A percentile compares a stretch with the other conserved stretches of the same genome.
Evolutionary conservation across 2,797 vertebrate species (phyloP).

Genomic region (Sebastes ruberrimus): DNA sequence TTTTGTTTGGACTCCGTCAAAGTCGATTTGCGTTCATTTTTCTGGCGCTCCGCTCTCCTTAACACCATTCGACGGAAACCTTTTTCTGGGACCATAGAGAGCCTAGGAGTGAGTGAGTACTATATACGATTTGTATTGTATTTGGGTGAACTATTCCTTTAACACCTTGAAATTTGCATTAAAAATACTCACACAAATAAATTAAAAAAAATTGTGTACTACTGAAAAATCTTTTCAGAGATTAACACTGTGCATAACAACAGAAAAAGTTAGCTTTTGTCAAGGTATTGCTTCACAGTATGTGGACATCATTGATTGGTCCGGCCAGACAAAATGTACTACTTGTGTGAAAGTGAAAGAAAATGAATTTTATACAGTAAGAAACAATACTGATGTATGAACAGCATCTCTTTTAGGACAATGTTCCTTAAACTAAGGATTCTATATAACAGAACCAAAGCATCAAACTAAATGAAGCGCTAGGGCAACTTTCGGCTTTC

Average conservation of each 20-base stretch:
- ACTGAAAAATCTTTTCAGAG: constrained; percentile 31
- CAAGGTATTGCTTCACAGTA: constrained; percentile 75
- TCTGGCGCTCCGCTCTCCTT: not conserved
- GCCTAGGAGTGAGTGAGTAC: not conserved
- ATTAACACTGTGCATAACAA: constrained; percentile 52
- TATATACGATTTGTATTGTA: not conserved
- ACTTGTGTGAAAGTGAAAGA: constrained; percentile 17
- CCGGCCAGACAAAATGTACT: constrained; percentile 31
- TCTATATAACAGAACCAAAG: constrained; percentile 12
- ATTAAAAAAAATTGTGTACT: constrained; percentile 61
- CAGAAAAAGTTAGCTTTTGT: constrained; percentile 45
- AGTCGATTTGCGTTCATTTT: not conserved
- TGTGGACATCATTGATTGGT: constrained; percentile 59
- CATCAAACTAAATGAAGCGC: not conserved
- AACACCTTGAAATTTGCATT: constrained; percentile 37
- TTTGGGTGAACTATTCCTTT: not conserved
- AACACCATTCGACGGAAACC: not conserved
- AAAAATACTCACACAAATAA: constrained; percentile 64
- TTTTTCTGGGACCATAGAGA: not conserved
- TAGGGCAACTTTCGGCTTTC: constrained; percentile 1
- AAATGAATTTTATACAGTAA: not conserved
- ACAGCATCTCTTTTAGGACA: not conserved
- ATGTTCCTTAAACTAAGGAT: constrained; percentile 11
- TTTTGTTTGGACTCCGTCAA: not conserved
- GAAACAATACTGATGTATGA: constrained; percentile 11